Conservation (phyloP, 2,113 vertebrate genomes). For the Nestor notabilis region DNA sequence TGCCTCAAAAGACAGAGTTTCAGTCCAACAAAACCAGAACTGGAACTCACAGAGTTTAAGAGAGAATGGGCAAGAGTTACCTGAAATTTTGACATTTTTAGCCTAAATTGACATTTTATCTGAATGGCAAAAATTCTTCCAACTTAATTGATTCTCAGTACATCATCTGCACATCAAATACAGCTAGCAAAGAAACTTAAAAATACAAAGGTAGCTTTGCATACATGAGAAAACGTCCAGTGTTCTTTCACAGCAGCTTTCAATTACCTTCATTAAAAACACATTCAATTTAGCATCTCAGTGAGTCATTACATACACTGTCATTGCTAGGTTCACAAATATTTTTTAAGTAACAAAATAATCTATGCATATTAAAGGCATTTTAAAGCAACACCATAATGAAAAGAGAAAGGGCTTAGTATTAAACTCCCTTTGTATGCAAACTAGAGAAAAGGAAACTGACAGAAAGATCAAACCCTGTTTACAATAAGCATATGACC, state of each 20-base stretch:
- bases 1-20: not conserved
- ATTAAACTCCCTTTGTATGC: not conserved
- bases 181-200: not conserved
- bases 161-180: not conserved
- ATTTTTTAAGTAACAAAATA: constrained; percentile 30
- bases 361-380: constrained; percentile 19
- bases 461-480: constrained; percentile 37
- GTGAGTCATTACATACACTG: not conserved
- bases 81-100: not conserved
- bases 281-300: constrained; percentile 17
- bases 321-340: not conserved
- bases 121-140: not conserved
- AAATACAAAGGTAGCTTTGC: not conserved
- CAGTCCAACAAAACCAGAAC: not conserved
- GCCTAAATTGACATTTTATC: not conserved
- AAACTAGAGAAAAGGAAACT: constrained; percentile 49
- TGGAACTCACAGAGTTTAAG: not conserved
- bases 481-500: constrained; percentile 32
- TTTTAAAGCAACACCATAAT: not conserved
- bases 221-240: not conserved
- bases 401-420: constrained; percentile 13
- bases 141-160: not conserved
- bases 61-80: not conserved
- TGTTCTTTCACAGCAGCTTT: not conserved
- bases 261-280: constrained; percentile 42